These are phyloP conservation scores for Caprella mutica DNA, from an alignment of 2,888 invertebrate genomes.

Conservation along the genomic window DNA sequence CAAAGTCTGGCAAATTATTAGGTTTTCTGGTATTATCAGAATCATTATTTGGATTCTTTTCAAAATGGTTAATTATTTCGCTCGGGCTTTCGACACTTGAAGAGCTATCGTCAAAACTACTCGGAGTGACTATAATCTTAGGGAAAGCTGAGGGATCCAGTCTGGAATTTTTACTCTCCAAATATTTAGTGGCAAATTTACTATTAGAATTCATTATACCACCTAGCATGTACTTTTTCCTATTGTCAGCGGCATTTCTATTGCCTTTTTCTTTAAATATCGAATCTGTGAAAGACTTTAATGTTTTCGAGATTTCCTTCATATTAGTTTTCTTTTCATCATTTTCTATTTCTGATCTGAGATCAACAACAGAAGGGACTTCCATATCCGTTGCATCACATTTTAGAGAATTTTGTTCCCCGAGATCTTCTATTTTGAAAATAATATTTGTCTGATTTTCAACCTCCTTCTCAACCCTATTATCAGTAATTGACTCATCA, in stretches of 20 bases:
- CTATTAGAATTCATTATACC: constrained; percentile 1
- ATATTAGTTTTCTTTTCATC: constrained; percentile 3
- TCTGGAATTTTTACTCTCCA: too few relatives aligned
- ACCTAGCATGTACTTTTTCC: constrained; percentile 10
- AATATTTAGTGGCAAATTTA: not conserved
- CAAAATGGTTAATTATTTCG: too few relatives aligned
- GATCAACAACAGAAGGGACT: not conserved
- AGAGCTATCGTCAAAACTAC: constrained; percentile 2
- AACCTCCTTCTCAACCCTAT: too few relatives aligned
- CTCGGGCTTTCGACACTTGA: not conserved
- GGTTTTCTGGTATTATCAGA: too few relatives aligned
- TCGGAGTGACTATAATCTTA: not conserved
- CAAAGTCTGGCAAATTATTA: too few relatives aligned
- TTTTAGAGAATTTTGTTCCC: not conserved
- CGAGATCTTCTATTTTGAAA: not conserved
- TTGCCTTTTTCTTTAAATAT: constrained; percentile 16
- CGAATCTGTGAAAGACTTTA: constrained; percentile 27
- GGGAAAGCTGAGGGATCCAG: too few relatives aligned
- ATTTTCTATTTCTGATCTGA: not conserved
- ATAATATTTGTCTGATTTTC: not conserved
- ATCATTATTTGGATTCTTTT: too few relatives aligned
- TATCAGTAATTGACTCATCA: not conserved
- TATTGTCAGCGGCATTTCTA: not conserved
- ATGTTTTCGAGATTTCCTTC: constrained; percentile 17
- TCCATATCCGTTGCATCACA: not conserved